Evolutionary conservation across 2,797 vertebrate genomes (phyloP), one percentile per base, ranked within the genome.

Genomic region (Chlorospingus flavigularis): DNA sequence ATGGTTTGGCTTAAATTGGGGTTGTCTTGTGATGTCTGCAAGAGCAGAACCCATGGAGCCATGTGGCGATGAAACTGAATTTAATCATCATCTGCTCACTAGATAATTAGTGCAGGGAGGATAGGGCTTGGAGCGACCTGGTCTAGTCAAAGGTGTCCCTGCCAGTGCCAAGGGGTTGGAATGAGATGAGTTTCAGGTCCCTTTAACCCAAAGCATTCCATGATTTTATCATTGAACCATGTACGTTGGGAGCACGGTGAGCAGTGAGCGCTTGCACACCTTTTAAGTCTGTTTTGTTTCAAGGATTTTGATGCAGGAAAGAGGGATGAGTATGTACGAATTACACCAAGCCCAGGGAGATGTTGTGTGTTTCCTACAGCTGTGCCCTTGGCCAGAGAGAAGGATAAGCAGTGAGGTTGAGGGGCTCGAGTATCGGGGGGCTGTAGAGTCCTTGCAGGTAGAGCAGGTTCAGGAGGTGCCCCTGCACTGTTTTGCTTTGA

Each of bases 231-330:
- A 8, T 35, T 43, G n/a, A 66, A 11, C 33, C 2, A 0, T 47
- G 3, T 39, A 1, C 31, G 5, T 20, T 26, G 10, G 71, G 50
- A 40, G 16, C 23, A 23, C 20, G 21, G 9, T 33, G 40, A 65
- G 21, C 31, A 26, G 2, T 5, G 48, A 61, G 35, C n/a, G 6
- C 1, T 77, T 62, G 6, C 0, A 0, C 17, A 58, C 10, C 19
- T 73, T 72, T 18, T 42, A 15, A 48, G 47, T 62, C 24, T 30
- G 2, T 54, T 66, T 72, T 73, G 16, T 80, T 77, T 43, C 17
- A 21, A 26, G 13, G 66, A 17, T 79, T 75, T 78, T 65, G 66
- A 50, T 43, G 63, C 48, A 47, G 62, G 17, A 31, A 66, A 47
- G 43, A n/a, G 43, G 25, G 14, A 24, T 33, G 54, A 31, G 39